Evolutionary conservation across 2,113 vertebrate genomes (phyloP).

Genomic region (Mixornis gularis): DNA sequence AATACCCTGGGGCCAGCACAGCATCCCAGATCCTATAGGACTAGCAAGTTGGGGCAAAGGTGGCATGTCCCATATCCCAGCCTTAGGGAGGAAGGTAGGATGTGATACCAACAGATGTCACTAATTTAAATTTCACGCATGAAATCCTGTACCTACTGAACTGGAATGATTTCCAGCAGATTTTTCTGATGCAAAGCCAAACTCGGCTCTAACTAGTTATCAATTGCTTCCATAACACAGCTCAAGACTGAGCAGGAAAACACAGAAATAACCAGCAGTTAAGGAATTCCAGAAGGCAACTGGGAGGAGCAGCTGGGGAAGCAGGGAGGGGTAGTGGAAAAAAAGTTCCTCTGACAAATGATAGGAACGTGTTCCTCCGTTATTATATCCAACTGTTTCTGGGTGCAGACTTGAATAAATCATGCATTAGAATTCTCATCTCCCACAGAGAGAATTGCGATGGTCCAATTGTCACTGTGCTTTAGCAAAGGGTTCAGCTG

Average conservation of each 20-base stretch:
- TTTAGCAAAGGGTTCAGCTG: neutral
- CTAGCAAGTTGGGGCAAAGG: neutral
- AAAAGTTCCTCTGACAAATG: neutral
- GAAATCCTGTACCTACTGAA: neutral
- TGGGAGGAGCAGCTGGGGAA: fast-evolving
- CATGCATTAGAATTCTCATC: neutral
- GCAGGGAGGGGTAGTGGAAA: neutral
- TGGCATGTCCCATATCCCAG: neutral
- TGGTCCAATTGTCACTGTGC: fast-evolving
- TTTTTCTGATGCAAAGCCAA: neutral
- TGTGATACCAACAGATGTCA: neutral
- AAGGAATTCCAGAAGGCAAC: neutral
- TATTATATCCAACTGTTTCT: neutral
- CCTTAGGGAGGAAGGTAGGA: neutral
- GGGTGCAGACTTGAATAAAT: neutral
- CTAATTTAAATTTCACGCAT: neutral
- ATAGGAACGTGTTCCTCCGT: neutral
- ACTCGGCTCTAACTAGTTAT: neutral
- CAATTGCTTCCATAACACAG: neutral
- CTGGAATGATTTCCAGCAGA: neutral
- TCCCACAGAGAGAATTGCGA: neutral
- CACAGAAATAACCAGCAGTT: neutral
- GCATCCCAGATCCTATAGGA: neutral
- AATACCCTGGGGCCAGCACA: neutral
- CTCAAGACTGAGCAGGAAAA: neutral